Percentiles rank a stretch among this genome's conserved stretches.
These are phyloP conservation scores for Rhizoglyphus robini DNA, from an alignment of 1,140 invertebrate species.

Conservation along the genomic window DNA sequence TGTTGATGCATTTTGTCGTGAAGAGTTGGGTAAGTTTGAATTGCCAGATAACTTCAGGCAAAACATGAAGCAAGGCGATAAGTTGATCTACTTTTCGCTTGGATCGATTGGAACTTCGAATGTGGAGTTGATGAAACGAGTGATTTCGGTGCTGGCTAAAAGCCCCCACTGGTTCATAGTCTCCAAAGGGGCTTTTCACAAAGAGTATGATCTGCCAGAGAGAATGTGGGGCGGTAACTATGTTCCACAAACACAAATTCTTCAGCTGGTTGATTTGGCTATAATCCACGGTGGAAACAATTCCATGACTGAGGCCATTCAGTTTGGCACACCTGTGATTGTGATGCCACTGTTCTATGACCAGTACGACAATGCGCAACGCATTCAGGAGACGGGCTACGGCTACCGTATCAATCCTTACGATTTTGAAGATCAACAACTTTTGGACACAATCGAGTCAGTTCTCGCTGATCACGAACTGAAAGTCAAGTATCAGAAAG, in stretches of 20 bases:
- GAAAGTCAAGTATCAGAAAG: too few species aligned
- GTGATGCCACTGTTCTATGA: too few species aligned
- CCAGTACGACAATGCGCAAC: too few species aligned
- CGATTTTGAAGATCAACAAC: too few species aligned
- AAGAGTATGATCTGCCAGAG: slow-evolving; percentile 10
- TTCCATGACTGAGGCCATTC: too few species aligned
- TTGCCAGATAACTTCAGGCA: not conserved
- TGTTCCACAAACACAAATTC: slow-evolving; percentile 8
- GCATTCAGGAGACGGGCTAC: too few species aligned
- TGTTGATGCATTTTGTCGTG: not conserved
- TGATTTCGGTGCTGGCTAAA: too few species aligned
- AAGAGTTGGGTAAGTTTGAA: not conserved
- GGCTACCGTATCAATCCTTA: too few species aligned
- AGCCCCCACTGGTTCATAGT: slow-evolving; percentile 1
- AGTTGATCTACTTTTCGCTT: too few species aligned
- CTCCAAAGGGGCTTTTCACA: slow-evolving; percentile 4
- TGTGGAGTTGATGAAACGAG: slow-evolving; percentile 13
- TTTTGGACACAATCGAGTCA: too few species aligned
- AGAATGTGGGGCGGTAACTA: slow-evolving; percentile 18
- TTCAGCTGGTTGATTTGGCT: slow-evolving; percentile 24
- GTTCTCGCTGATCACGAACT: too few species aligned
- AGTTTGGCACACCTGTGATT: too few species aligned
- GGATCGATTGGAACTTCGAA: slow-evolving; percentile 26
- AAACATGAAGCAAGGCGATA: not conserved
- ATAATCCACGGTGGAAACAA: slow-evolving; percentile 31